Percentiles rank a stretch among this genome's conserved stretches.
Conservation (phyloP, 92 coral and sea anemone species). For the Pocillopora grandis region DNA sequence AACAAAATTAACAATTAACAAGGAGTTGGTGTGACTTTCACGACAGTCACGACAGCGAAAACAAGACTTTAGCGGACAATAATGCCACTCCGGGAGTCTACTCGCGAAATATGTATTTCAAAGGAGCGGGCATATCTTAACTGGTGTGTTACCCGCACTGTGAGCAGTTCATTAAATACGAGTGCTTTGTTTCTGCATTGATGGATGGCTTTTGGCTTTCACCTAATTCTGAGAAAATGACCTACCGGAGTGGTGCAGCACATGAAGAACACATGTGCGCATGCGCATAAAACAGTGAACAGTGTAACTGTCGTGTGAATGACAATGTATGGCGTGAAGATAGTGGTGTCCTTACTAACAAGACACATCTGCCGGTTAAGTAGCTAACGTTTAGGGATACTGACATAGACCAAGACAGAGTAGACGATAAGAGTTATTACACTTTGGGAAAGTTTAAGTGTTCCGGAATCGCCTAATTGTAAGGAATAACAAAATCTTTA, state of each 20-base stretch:
- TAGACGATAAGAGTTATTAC: no score
- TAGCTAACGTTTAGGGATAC: slow-evolving; percentile 21
- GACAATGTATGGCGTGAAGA: not conserved
- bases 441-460: not conserved
- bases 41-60: no score
- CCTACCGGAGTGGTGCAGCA: not conserved
- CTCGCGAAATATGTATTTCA: slow-evolving; percentile 33
- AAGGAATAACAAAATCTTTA: no score
- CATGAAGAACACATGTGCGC: not conserved
- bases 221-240: not conserved
- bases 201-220: slow-evolving; percentile 1
- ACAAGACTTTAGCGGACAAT: not conserved
- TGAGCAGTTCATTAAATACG: slow-evolving; percentile 62
- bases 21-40: no score
- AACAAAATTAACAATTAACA: no score
- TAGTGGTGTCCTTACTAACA: not conserved
- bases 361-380: not conserved
- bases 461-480: no score
- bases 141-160: slow-evolving; percentile 46
- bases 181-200: slow-evolving; percentile 17
- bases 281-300: not conserved
- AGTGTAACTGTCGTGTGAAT: not conserved
- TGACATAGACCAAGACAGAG: no score
- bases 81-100: not conserved
- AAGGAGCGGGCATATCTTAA: slow-evolving; percentile 40